These are phyloP conservation scores for Hyles lineata DNA, from an alignment of 2,888 invertebrate genomes.

Conservation along the genomic window DNA sequence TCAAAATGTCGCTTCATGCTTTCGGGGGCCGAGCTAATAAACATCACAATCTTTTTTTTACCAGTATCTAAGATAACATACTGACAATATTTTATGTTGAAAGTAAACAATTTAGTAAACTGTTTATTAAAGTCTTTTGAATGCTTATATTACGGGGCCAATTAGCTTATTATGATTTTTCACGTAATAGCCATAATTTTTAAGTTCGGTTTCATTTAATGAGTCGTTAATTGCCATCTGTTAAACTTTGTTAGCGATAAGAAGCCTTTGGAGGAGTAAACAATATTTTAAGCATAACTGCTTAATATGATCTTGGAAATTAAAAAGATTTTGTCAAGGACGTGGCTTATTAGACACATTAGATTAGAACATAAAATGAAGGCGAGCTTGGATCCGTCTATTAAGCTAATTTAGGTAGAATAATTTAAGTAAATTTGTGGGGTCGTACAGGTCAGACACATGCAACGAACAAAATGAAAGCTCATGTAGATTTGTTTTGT, in stretches of 20 bases:
- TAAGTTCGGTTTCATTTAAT: constrained; percentile 10
- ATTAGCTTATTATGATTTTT: constrained; percentile 16
- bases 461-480: background rate
- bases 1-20: constrained; percentile 11
- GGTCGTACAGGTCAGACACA: constrained; percentile 50
- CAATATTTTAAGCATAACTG: background rate
- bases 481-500: no score
- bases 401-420: constrained; percentile 50
- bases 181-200: background rate
- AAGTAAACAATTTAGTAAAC: background rate
- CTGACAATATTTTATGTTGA: background rate
- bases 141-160: background rate
- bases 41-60: constrained; percentile 1
- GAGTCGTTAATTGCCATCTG: constrained; percentile 1
- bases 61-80: background rate
- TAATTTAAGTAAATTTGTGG: constrained; percentile 47
- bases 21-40: constrained; percentile 9
- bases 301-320: no score
- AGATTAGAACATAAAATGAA: constrained; percentile 5
- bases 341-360: background rate
- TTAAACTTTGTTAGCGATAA: background rate
- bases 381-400: constrained; percentile 30
- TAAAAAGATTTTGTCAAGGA: background rate
- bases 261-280: background rate
- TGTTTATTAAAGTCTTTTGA: background rate